These are phyloP conservation scores for Cephus pygmeus DNA, from an alignment of 2,888 invertebrate genomes.

Conservation along the genomic window DNA sequence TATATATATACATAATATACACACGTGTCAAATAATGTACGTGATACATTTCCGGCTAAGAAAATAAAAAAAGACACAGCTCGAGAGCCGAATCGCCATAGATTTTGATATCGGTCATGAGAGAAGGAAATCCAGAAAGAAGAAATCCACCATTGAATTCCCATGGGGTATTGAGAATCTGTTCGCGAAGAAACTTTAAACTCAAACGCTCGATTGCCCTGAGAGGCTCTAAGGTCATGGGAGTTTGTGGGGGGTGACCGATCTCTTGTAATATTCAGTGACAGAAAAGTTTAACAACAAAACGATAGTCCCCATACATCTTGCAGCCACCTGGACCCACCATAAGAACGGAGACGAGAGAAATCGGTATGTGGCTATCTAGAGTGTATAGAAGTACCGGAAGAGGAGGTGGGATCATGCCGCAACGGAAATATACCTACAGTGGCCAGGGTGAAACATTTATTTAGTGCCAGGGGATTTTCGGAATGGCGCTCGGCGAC, in stretches of 20 bases:
- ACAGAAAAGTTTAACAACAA: constrained; percentile 40
- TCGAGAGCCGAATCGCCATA: not conserved
- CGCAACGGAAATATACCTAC: constrained; percentile 51
- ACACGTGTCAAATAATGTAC: not conserved
- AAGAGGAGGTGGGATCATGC: constrained; percentile 31
- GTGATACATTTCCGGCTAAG: not conserved
- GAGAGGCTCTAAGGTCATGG: constrained; percentile 28
- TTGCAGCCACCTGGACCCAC: constrained; percentile 28
- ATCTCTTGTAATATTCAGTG: constrained; percentile 46
- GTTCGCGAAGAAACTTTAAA: constrained; percentile 44
- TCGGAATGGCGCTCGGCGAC: constrained; percentile 46
- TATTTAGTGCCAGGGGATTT: constrained; percentile 61
- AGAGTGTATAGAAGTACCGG: constrained; percentile 15
- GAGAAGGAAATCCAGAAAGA: not conserved
- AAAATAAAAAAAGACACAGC: not conserved
- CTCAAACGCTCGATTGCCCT: constrained; percentile 33
- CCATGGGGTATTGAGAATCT: not conserved
- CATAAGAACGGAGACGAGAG: constrained; percentile 11
- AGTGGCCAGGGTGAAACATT: constrained; percentile 59
- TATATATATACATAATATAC: not conserved
- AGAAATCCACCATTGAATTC: not conserved
- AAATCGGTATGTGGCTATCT: constrained; percentile 19
- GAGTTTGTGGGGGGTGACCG: constrained; percentile 27
- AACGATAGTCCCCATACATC: constrained; percentile 41
- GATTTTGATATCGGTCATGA: not conserved